Evolutionary conservation across 2,113 vertebrate species (phyloP).

Genomic region (Mormoops blainvillei): DNA sequence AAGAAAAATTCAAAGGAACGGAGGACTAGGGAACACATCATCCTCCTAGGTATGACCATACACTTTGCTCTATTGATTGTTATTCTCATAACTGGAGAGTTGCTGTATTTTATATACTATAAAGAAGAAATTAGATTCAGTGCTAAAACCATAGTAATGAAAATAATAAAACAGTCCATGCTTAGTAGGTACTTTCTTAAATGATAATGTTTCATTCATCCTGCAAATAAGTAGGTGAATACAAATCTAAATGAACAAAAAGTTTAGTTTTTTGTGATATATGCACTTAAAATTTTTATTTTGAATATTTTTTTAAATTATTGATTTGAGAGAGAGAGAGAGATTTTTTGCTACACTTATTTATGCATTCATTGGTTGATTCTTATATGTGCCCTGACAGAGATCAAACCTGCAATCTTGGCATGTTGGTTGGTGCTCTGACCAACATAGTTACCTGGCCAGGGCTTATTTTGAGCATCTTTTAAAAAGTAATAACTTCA

Average conservation of each 20-base stretch:
- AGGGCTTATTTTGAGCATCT: neutral
- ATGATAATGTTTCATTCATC: neutral
- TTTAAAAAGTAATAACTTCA: neutral
- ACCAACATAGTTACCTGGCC: too few relatives aligned
- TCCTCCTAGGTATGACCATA: neutral
- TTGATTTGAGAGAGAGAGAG: too few relatives aligned
- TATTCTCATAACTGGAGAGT: neutral
- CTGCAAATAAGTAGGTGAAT: neutral
- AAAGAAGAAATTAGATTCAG: neutral
- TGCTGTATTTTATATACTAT: neutral
- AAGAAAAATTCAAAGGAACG: neutral
- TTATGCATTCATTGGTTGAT: too few relatives aligned
- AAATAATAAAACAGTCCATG: neutral
- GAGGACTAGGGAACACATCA: neutral
- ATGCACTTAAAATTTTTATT: neutral
- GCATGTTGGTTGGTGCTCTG: too few relatives aligned
- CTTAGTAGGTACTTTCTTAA: neutral
- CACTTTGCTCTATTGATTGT: neutral
- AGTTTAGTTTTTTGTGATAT: neutral
- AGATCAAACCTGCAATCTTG: too few relatives aligned
- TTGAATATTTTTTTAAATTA: too few relatives aligned
- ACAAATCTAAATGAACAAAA: neutral
- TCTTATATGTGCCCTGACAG: too few relatives aligned
- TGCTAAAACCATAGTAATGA: neutral
- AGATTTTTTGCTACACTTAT: too few relatives aligned